These are phyloP conservation scores for Stylophora pistillata DNA, from an alignment of 64 coral and sea anemone species.

Conservation along the genomic window DNA sequence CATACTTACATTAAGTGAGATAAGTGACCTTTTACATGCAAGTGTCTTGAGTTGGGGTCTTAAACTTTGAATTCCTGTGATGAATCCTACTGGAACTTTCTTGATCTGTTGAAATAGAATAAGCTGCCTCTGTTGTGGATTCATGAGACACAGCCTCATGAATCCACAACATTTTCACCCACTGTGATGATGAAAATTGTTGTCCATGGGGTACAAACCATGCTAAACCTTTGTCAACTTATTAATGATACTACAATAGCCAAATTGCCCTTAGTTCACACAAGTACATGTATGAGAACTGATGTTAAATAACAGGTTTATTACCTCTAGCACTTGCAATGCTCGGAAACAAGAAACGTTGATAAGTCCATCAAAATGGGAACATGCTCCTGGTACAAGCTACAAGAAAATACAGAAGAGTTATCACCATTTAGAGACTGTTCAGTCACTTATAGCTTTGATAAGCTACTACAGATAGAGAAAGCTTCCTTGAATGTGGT, in stretches of 20 bases:
- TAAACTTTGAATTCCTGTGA: conserved; percentile 77
- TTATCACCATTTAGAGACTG: background rate
- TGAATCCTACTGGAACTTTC: conserved; percentile 87
- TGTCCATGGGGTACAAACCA: too few species aligned
- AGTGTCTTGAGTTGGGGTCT: conserved; percentile 74
- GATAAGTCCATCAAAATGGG: conserved; percentile 67
- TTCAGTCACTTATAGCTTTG: background rate
- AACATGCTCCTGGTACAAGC: conserved; percentile 69
- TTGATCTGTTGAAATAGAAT: conserved; percentile 62
- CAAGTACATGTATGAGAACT: too few species aligned
- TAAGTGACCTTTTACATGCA: conserved; percentile 58
- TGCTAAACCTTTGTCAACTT: too few species aligned
- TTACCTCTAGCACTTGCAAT: conserved; percentile 81
- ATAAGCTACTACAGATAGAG: background rate
- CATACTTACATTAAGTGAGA: conserved; percentile 83
- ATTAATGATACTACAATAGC: too few species aligned
- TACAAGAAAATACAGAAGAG: conserved; percentile 4
- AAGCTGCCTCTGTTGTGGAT: background rate
- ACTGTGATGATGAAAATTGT: too few species aligned
- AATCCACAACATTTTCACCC: too few species aligned
- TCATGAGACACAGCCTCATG: too few species aligned
- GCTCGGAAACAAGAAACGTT: conserved; percentile 76
- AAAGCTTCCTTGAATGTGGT: too few species aligned
- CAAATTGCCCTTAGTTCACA: too few species aligned
- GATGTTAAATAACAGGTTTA: background rate